phyloP scores from a whole-genome alignment of 2,797 vertebrate genomes.

The Cynodonichthys magdalenae region DNA sequence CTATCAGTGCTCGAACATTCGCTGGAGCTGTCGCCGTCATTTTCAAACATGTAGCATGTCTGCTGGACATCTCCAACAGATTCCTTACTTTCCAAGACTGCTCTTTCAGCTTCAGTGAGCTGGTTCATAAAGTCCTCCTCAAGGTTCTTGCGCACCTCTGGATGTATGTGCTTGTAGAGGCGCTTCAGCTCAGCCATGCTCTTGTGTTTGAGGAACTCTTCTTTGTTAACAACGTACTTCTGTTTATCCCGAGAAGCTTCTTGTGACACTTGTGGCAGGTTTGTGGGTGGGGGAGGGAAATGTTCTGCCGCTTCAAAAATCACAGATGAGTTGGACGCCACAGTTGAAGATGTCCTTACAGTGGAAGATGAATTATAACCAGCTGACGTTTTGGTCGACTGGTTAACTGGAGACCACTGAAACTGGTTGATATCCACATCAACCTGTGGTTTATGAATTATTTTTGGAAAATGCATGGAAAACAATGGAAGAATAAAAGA shows the following conservation, averaged over 20 bases:
- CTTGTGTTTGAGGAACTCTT: slow-evolving; percentile 86
- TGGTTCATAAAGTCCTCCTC: slow-evolving; percentile 85
- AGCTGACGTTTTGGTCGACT: slow-evolving; percentile 74
- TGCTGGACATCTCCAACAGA: slow-evolving; percentile 82
- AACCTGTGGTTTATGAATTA: slow-evolving; percentile 75
- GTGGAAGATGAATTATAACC: slow-evolving; percentile 71
- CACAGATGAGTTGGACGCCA: slow-evolving; percentile 50
- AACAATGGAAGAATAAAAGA: slow-evolving; percentile 54
- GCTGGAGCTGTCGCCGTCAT: slow-evolving; percentile 76
- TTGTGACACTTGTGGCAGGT: slow-evolving; percentile 67
- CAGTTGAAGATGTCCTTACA: slow-evolving; percentile 54
- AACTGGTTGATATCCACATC: slow-evolving; percentile 85
- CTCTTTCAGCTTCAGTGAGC: slow-evolving; percentile 78
- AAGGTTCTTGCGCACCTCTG: slow-evolving; percentile 87
- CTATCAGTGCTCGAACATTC: slow-evolving; percentile 82
- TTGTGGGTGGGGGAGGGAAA: slow-evolving; percentile 78
- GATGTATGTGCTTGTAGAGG: slow-evolving; percentile 88
- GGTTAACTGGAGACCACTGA: slow-evolving; percentile 78
- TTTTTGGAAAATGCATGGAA: slow-evolving; percentile 15
- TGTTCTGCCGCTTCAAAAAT: slow-evolving; percentile 72
- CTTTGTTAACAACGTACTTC: slow-evolving; percentile 73
- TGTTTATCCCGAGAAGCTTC: slow-evolving; percentile 46
- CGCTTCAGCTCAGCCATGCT: slow-evolving; percentile 87
- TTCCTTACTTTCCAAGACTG: slow-evolving; percentile 69
- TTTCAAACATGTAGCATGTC: slow-evolving; percentile 85